These are phyloP conservation scores for Thalassoma bifasciatum DNA, from an alignment of 2,113 vertebrate species.

Conservation along the genomic window DNA sequence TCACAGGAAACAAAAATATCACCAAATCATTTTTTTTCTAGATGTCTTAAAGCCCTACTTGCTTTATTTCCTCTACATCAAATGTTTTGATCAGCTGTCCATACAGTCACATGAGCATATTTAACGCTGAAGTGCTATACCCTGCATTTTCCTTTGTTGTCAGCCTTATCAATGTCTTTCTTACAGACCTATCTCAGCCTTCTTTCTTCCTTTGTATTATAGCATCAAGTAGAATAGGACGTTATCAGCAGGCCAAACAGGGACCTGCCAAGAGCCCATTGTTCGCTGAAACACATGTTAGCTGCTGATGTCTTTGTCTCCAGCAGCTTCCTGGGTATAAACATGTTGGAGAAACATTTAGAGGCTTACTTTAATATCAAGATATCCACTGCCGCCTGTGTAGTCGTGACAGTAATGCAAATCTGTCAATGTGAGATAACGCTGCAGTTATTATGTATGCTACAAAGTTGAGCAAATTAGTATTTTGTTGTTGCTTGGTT, in stretches of 20 bases:
- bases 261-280: constrained; percentile 74
- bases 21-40: too few species aligned
- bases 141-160: constrained; percentile 62
- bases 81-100: constrained; percentile 2
- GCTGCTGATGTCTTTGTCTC: constrained; percentile 67
- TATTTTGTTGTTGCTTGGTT: constrained; percentile 26
- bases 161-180: constrained; percentile 70
- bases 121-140: constrained; percentile 37
- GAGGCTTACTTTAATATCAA: constrained; percentile 42
- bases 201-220: constrained; percentile 52
- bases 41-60: too few species aligned
- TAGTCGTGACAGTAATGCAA: constrained; percentile 20
- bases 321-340: constrained; percentile 25
- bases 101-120: constrained; percentile 22
- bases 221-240: constrained; percentile 55
- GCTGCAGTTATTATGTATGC: constrained; percentile 31
- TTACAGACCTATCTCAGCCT: constrained; percentile 51
- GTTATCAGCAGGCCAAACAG: constrained; percentile 77
- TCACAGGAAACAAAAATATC: too few species aligned
- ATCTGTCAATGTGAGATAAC: constrained; percentile 29
- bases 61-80: background rate
- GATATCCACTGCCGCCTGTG: constrained; percentile 49
- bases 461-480: background rate
- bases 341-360: constrained; percentile 31
- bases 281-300: constrained; percentile 68